Base-by-base conservation (phyloP, 2,113 vertebrate genomes). In the Coracopsis vasa region DNA sequence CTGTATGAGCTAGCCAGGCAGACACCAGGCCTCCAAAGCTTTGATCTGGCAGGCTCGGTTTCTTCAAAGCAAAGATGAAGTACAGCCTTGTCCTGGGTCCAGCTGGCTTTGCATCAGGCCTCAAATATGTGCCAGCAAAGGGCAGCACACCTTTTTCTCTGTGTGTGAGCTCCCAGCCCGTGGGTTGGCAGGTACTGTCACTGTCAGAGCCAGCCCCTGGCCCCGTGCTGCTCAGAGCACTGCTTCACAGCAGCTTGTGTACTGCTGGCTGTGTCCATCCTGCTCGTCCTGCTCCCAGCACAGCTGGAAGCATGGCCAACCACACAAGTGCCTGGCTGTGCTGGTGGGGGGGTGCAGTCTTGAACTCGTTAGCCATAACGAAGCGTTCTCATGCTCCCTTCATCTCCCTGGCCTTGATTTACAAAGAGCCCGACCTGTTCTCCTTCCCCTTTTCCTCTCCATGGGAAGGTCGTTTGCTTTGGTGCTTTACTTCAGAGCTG, bases 371-470 rank as follows among this genome's bases (percentile, higher is more conserved):
- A 91, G 75, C 83, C 56, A 1, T 58, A 33, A 91, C 3, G 42
- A 95, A 81, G 72, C 51, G 4, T 92, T 94, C 91, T 33, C 66
- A 37, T 79, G 92, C 91, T 84, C 48, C 8, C 7, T 60, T 93
- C 61, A 91, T 97, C 88, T 88, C 82, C 88, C 56, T 84, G 88
- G 33, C 91, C 91, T 92, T 77, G 92, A 81, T 93, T 65, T 69
- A 80, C 91, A 86, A 72, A 94, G 61, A 69, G 77, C 80, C 88
- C 8, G 14, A 45, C 39, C 77, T 47, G 67, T 42, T 90, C 66
- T 82, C 79, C 67, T 90, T 66, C 75, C 62, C 71, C 0, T 53
- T 92, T 44, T 12, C 56, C 82, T 73, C 90, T 51, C 7, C 4
- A 19, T 53, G 69, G 83, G 47, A 92, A 88, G 56, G 19, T 74